Evolutionary conservation across 2,113 vertebrate genomes (phyloP).

Genomic region (Cyprinodon tularosa): DNA sequence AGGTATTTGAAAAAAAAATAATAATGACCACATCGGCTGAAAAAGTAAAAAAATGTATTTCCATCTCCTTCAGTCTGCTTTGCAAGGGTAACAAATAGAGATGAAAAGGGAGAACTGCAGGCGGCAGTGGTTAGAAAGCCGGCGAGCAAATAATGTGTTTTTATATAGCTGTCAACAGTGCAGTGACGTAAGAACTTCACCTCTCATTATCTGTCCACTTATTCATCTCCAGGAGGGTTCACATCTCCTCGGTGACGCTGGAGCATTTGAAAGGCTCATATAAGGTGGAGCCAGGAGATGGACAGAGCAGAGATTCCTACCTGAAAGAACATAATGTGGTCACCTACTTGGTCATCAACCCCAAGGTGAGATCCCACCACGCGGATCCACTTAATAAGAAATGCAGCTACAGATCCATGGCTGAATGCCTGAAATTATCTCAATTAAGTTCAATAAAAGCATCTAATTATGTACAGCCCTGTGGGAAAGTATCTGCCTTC

Average conservation of each 20-base stretch:
- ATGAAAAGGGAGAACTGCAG: conserved; percentile 5
- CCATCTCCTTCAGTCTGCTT: conserved; percentile 7
- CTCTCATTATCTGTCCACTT: conserved; percentile 19
- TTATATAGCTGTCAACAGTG: conserved; percentile 13
- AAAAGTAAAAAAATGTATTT: conserved; percentile 3
- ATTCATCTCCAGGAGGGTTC: conserved; percentile 87
- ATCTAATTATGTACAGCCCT: not conserved
- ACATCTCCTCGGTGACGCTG: conserved; percentile 95
- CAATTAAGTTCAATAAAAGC: not conserved
- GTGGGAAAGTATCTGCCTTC: not conserved
- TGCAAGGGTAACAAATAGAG: conserved; percentile 17
- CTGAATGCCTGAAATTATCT: not conserved
- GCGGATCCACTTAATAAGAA: not conserved
- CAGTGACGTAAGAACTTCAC: conserved; percentile 7
- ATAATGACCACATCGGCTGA: not conserved
- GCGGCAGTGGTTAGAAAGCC: not conserved
- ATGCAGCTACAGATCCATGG: not conserved
- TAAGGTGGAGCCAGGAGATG: conserved; percentile 93
- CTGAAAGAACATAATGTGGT: conserved; percentile 92
- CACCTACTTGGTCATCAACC: conserved; percentile 97
- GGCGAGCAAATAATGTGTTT: conserved; percentile 3
- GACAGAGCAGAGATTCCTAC: conserved; percentile 91
- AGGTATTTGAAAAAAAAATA: conserved; percentile 26
- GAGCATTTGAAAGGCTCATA: conserved; percentile 95
- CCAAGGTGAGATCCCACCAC: conserved; percentile 85